Percentiles rank a stretch among this genome's conserved stretches.
These are phyloP conservation scores for Donacobius atricapilla DNA, from an alignment of 2,113 vertebrate species.

Conservation along the genomic window DNA sequence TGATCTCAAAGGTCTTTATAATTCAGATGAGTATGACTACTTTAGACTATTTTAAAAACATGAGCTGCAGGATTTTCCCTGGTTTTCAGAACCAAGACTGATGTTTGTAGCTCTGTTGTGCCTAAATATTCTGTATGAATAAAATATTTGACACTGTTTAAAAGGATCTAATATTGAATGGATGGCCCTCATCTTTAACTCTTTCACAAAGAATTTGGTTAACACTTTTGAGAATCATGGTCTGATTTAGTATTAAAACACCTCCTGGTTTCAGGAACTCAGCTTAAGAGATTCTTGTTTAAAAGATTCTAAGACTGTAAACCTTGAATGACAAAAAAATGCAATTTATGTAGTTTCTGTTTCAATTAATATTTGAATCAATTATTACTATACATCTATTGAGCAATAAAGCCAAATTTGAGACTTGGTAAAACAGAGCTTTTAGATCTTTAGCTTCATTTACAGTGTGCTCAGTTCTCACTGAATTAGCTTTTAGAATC, in stretches of 20 bases:
- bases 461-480: neutral
- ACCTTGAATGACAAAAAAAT: neutral
- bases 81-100: neutral
- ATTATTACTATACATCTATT: neutral
- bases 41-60: neutral
- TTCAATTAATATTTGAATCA: neutral
- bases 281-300: neutral
- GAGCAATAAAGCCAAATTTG: neutral
- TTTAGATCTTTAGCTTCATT: neutral
- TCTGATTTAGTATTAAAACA: neutral
- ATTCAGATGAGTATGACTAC: neutral
- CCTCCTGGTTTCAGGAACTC: neutral
- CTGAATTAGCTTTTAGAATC: neutral
- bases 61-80: neutral
- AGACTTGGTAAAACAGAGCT: neutral
- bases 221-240: neutral
- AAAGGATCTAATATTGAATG: neutral
- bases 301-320: neutral
- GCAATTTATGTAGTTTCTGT: neutral
- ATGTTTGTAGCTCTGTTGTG: neutral
- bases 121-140: neutral
- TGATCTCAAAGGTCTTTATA: slow-evolving; percentile 6
- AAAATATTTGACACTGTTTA: neutral
- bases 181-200: neutral
- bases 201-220: neutral